Percentiles rank a stretch among this genome's conserved stretches.
Conservation (phyloP, 2,888 invertebrate species). For the Dusona sp. region DNA sequence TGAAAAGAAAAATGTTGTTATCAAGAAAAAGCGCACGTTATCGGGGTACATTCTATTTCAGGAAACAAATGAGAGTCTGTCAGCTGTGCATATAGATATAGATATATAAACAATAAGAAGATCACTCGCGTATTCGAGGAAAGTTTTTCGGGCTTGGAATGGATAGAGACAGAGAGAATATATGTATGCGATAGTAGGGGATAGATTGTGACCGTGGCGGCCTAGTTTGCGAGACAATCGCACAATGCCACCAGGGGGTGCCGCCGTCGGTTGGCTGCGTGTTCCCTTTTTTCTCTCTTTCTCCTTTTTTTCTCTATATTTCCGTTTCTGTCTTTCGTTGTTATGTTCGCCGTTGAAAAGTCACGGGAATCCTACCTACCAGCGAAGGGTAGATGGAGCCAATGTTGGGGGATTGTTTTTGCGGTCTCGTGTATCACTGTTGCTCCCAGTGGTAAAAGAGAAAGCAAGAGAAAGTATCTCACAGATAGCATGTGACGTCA, state of each 20-base stretch:
- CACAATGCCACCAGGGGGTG: slow-evolving; percentile 71
- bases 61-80: slow-evolving; percentile 6
- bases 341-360: slow-evolving; percentile 55
- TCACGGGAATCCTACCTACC: slow-evolving; percentile 31
- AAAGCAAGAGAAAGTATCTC: slow-evolving; percentile 67
- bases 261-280: slow-evolving; percentile 40
- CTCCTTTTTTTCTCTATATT: neutral
- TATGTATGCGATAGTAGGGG: slow-evolving; percentile 71
- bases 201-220: slow-evolving; percentile 75
- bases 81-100: neutral
- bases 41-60: neutral
- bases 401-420: slow-evolving; percentile 20
- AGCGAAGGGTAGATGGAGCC: slow-evolving; percentile 32
- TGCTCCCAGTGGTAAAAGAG: slow-evolving; percentile 41
- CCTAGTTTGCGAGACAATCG: slow-evolving; percentile 81
- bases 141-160: slow-evolving; percentile 40
- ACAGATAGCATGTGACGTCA: slow-evolving; percentile 70
- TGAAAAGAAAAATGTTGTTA: neutral
- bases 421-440: slow-evolving; percentile 34
- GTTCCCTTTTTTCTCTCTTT: slow-evolving; percentile 12
- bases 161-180: slow-evolving; percentile 23
- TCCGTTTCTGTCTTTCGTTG: slow-evolving; percentile 10
- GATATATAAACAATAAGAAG: neutral
- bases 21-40: neutral
- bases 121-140: neutral